A percentile compares a stretch with the other conserved stretches of the same genome.
Conservation (phyloP, 2,113 vertebrate species). For the Silurus meridionalis region DNA sequence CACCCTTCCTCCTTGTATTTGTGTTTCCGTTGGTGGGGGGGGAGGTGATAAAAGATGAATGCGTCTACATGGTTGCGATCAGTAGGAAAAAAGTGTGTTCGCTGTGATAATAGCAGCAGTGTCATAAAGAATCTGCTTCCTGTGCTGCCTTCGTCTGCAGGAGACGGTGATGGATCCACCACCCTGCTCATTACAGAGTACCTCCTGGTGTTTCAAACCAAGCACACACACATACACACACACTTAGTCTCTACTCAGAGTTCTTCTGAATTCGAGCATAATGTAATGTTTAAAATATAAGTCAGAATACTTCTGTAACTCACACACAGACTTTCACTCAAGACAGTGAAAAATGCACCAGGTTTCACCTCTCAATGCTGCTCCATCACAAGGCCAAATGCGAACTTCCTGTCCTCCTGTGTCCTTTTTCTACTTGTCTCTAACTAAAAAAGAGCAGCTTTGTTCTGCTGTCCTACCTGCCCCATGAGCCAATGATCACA, state of each 20-base stretch:
- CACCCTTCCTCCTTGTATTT: slow-evolving; percentile 19
- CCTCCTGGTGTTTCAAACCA: slow-evolving; percentile 54
- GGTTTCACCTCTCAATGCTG: slow-evolving; percentile 34
- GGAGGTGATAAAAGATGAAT: neutral
- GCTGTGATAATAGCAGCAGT: slow-evolving; percentile 45
- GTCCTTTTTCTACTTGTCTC: slow-evolving; percentile 18
- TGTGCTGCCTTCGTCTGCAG: slow-evolving; percentile 43
- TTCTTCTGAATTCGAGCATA: slow-evolving; percentile 27
- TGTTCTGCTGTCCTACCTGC: slow-evolving; percentile 42
- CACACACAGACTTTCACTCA: slow-evolving; percentile 5
- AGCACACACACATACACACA: slow-evolving; percentile 27
- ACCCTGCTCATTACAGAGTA: slow-evolving; percentile 47
- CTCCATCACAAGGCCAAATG: slow-evolving; percentile 33
- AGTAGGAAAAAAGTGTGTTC: slow-evolving; percentile 43
- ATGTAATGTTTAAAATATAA: slow-evolving; percentile 32
- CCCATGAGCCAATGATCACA: slow-evolving; percentile 5
- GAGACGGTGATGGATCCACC: slow-evolving; percentile 37
- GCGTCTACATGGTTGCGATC: slow-evolving; percentile 37
- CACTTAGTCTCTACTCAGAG: slow-evolving; percentile 12
- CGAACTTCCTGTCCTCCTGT: slow-evolving; percentile 31
- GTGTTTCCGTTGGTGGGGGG: neutral
- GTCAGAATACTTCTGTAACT: slow-evolving; percentile 19
- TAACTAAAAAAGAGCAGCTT: slow-evolving; percentile 32
- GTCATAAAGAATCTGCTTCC: slow-evolving; percentile 31
- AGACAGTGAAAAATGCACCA: slow-evolving; percentile 50